Evolutionary conservation across 2,888 invertebrate genomes (phyloP), one percentile per base, ranked within the genome.

Genomic region (Schrankia costaestrigalis): DNA sequence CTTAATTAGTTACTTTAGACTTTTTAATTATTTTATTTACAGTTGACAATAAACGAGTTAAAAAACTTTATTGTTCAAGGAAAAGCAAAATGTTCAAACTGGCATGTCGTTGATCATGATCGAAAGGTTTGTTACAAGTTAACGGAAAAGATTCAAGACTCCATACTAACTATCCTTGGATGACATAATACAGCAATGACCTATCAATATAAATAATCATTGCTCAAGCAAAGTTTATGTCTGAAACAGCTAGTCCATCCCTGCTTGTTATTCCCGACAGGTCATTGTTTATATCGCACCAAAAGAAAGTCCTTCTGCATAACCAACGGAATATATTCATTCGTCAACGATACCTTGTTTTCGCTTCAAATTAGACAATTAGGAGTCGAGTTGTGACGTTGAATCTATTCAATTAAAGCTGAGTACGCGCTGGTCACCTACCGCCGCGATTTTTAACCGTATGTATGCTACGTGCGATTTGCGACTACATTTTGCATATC

Each of bases 291-390:
- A 68, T 71, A 77, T 74, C 76, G 77, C 61, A 70, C 86, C 79
- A 83, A 87, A 86, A 83, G 87, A 87, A 87, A 87, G 87, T 84
- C 73, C 74, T 70, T 71, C 76, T 71, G 71, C 74, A 79, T 81
- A n/a, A 73, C 84, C 81, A 70, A 75, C 71, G 74, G 71, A 78
- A 80, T 78, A 74, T 78, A 82, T 83, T 79, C 78, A 76, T 67
- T 74, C 67, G 67, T 63, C 73, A 72, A 65, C 72, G 63, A 57
- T 72, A 68, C 74, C 74, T 74, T 78, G 84, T 81, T 85, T 86
- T 86, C 84, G 85, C 79, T 77, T 75, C 76, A 87, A 87, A 86
- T 86, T 81, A 87, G 84, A 83, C 87, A 77, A 86, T 87, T 87
- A 87, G 63, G 80, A 87, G 83, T 82, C 87, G 65, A 45, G 31